Evolutionary conservation across 2,797 vertebrate species (phyloP), one percentile per base, ranked within the genome.

Genomic region (Melanitta fusca): DNA sequence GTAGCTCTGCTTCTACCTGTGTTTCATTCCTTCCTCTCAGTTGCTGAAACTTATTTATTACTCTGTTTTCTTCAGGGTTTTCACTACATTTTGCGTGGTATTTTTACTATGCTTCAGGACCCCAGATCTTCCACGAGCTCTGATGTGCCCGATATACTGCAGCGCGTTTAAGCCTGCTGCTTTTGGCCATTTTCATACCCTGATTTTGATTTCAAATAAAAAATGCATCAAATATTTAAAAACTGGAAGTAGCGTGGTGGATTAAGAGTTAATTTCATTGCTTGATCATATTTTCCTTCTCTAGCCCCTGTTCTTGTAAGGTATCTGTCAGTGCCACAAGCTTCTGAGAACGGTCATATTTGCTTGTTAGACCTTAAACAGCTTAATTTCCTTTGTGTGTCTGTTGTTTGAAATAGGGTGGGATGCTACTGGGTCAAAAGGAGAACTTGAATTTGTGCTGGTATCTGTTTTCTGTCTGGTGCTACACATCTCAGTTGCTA

Each of bases 61-160:
- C 34, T 84, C 28, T 4, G 14, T 45, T 68, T 84, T n/a, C 39
- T 30, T 45, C 25, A 4, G 17, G 17, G 36, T 64, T 80, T 72
- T 45, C 64, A 3, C 56, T n/a, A 8, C 0, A 1, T 34, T 56
- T 58, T 53, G 13, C 0, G 0, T 80, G 27, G 14, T 32, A 16
- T 72, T 58, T 58, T 60, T 56, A 12, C 45, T 6, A 1, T 14
- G 34, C 58, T 27, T 43, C 62, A 43, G 61, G 61, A 41, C 47
- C 58, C 43, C 43, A 19, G n/a, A 7, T 30, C 49, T 60, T 32
- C 80, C 39, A 0, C 6, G 43, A 82, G 49, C 72, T 60, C 56
- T 34, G 30, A 6, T 13, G 15, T 3, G 8, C 64, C 68, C 49
- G 8, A 3, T 15, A 30, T 70, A 28, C 68, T 68, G 71, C 66